Conservation (phyloP, 2,888 invertebrate species). For the Trichacis sp. region DNA sequence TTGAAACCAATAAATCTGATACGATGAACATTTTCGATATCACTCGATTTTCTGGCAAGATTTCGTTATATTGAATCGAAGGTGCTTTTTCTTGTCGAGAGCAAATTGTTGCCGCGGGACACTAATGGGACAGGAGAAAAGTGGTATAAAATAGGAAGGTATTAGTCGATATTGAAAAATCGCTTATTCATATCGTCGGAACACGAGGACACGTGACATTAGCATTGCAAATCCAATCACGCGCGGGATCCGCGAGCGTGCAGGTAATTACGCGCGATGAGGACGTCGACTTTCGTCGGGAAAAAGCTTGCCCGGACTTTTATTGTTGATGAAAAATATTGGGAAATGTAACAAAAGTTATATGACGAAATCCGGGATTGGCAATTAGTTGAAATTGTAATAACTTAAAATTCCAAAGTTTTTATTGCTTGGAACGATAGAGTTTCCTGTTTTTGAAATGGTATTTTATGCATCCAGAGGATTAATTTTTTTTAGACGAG, state of each 20-base stretch:
- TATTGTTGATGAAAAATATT: too few relatives aligned
- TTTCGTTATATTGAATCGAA: not conserved
- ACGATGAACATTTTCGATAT: too few relatives aligned
- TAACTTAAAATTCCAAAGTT: too few relatives aligned
- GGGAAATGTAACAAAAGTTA: too few relatives aligned
- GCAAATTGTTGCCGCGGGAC: not conserved
- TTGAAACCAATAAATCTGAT: too few relatives aligned
- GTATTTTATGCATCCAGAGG: too few relatives aligned
- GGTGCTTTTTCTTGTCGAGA: not conserved
- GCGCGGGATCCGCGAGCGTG: conserved; percentile 36
- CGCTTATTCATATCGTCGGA: conserved; percentile 39
- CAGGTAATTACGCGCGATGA: conserved; percentile 25
- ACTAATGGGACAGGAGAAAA: not conserved
- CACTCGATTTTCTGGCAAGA: not conserved
- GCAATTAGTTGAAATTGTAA: too few relatives aligned
- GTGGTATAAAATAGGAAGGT: not conserved
- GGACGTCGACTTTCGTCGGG: not conserved
- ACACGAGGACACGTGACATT: conserved; percentile 37
- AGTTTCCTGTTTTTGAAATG: too few relatives aligned
- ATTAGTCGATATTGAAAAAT: conserved; percentile 41
- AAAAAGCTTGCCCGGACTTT: too few relatives aligned
- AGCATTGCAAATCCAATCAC: conserved; percentile 44
- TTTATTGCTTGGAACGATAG: too few relatives aligned
- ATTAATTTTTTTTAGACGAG: too few relatives aligned
- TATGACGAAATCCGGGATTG: too few relatives aligned